Conservation (phyloP, 1,140 invertebrate species). For the Cheumatopsyche charites region DNA sequence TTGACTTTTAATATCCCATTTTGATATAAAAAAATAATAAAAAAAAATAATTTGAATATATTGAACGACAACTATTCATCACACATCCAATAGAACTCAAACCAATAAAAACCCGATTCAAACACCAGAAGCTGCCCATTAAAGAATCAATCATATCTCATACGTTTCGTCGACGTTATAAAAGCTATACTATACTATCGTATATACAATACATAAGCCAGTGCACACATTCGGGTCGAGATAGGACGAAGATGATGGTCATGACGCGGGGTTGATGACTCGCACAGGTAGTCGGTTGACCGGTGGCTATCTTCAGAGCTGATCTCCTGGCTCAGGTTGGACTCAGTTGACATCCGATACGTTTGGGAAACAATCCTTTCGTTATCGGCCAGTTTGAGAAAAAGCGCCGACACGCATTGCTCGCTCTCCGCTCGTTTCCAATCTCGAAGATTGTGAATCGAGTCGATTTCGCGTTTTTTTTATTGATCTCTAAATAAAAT, state of each 20-base stretch:
- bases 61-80: no score
- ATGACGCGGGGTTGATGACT: background rate
- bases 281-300: constrained; percentile 29
- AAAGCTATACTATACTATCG: background rate
- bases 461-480: background rate
- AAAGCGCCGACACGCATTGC: constrained; percentile 40
- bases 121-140: no score
- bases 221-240: background rate
- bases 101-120: no score
- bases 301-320: constrained; percentile 43
- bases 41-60: no score
- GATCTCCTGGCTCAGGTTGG: constrained; percentile 37
- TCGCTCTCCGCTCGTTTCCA: constrained; percentile 15
- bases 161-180: no score
- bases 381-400: constrained; percentile 33
- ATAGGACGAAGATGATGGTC: no score
- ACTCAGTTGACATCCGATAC: constrained; percentile 47
- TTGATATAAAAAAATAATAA: no score
- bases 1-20: no score
- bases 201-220: background rate
- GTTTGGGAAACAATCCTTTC: constrained; percentile 41
- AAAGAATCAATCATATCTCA: no score
- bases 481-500: no score
- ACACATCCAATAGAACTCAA: no score
- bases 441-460: background rate